A percentile compares a stretch with the other conserved stretches of the same genome.
phyloP scores from a whole-genome alignment of 1,140 invertebrate genomes.

The Yoshiicerus persimilis region DNA sequence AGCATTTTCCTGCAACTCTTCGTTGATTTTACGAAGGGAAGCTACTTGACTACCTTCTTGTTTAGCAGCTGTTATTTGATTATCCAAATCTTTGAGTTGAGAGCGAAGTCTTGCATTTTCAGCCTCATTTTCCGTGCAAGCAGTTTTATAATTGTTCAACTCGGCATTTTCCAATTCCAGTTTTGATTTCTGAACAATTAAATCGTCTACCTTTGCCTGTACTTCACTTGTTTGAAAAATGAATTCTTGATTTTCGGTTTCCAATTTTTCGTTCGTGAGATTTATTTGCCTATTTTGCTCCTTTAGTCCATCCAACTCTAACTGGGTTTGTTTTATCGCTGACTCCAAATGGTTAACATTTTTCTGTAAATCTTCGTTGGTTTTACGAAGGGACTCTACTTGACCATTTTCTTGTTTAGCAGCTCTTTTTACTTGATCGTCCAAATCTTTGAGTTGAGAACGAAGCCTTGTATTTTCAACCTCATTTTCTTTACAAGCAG shows the following conservation, averaged over 20 bases:
- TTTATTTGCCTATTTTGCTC: not conserved
- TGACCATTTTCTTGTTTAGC: not conserved
- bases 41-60: not conserved
- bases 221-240: not conserved
- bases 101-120: not conserved
- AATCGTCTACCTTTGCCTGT: not conserved
- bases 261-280: not conserved
- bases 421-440: not conserved
- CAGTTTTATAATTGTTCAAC: too few species aligned
- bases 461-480: not conserved
- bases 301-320: not conserved
- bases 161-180: too few species aligned
- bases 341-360: not conserved
- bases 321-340: not conserved
- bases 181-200: not conserved
- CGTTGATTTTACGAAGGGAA: not conserved
- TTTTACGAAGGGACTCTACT: constrained; percentile 20
- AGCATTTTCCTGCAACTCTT: not conserved
- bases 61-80: not conserved
- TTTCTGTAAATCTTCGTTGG: not conserved
- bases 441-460: not conserved
- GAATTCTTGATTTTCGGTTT: not conserved
- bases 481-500: not conserved
- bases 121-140: not conserved
- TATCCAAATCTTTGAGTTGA: not conserved